Base-by-base conservation (phyloP, 1,140 invertebrate species). In the Macrobrachium nipponense region DNA sequence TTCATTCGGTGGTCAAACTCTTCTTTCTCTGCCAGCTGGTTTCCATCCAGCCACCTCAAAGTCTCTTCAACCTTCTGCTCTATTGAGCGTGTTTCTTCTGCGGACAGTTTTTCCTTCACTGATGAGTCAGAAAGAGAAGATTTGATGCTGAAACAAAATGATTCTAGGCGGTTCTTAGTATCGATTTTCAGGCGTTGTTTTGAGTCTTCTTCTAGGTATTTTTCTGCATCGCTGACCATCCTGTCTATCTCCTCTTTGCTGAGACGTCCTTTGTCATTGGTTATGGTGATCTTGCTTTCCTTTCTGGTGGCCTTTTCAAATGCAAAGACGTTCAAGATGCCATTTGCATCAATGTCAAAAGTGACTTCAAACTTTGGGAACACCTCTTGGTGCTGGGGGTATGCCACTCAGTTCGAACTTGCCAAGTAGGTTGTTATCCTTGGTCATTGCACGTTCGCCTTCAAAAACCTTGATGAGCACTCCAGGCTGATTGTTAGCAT, bases 131-230 rank as follows among this genome's bases (percentile, higher is more conserved):
- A 64, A 7, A 94, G 95, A 27, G 97, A 98, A 77, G 95, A 96
- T 93, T 98, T 98, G 95, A 99, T 98, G 93, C 97, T 97, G 94
- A 98, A 99, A 92, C 97, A 97, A 91, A 99, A 99, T 66, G 96
- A 97, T 91, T 99, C 98, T 3, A 98, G 93, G 23, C 93, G 93
- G 90, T 99, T 95, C 89, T 94, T 93, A 87, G 95, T 94, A 80
- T 95, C 93, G 80, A 95, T 94, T 72, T 93, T 92, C 76, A 94
- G 92, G 76, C 92, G 92, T 79, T 94, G 93, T 66, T 92, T 93
- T 62, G 95, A 94, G 75, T 90, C 90, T 78, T 90, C 90, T 36
- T 68, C 92, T n/a, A 51, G 80, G 64, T 66, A 66, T 27, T n/a
- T 20, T 66, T 66, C 64, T 66, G 64, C 18, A 20, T 66, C 64